Conservation (phyloP, 2,888 invertebrate species). For the Emmelina monodactyla region DNA sequence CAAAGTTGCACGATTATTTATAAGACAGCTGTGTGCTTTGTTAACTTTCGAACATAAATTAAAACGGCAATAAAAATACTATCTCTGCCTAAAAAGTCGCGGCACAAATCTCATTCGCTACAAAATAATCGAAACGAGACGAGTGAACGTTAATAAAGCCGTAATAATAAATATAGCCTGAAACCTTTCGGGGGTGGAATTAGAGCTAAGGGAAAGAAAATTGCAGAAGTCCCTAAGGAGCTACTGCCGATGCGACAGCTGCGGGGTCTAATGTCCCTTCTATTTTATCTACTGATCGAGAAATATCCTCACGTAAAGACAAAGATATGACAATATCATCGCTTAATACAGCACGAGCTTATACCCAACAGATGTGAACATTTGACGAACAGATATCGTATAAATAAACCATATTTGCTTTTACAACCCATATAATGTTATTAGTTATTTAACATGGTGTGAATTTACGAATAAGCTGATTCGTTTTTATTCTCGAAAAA, state of each 20-base stretch:
- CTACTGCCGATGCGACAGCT: slow-evolving; percentile 46
- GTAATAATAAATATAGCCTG: slow-evolving; percentile 60
- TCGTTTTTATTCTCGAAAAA: too few relatives aligned
- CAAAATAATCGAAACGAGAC: slow-evolving; percentile 42
- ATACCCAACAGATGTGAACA: slow-evolving; percentile 8
- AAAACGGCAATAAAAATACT: slow-evolving; percentile 36
- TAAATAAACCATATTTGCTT: too few relatives aligned
- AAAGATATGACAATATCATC: slow-evolving; percentile 5
- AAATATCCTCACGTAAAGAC: slow-evolving; percentile 16
- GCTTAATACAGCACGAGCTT: slow-evolving; percentile 1
- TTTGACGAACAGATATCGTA: too few relatives aligned
- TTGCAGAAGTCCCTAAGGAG: slow-evolving; percentile 53
- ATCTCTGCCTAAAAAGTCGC: slow-evolving; percentile 25
- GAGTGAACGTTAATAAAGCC: slow-evolving; percentile 56
- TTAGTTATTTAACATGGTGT: too few relatives aligned
- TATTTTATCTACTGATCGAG: slow-evolving; percentile 52
- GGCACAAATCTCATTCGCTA: slow-evolving; percentile 45
- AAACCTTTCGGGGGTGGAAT: slow-evolving; percentile 61
- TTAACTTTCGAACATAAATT: slow-evolving; percentile 35
- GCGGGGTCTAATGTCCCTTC: slow-evolving; percentile 53
- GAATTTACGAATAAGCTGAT: too few relatives aligned
- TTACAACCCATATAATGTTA: too few relatives aligned
- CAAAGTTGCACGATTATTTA: slow-evolving; percentile 35
- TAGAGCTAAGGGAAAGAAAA: slow-evolving; percentile 63
- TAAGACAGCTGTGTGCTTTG: slow-evolving; percentile 42